These are phyloP conservation scores for Lepus americanus DNA, from an alignment of 2,113 vertebrate genomes.

Conservation along the genomic window DNA sequence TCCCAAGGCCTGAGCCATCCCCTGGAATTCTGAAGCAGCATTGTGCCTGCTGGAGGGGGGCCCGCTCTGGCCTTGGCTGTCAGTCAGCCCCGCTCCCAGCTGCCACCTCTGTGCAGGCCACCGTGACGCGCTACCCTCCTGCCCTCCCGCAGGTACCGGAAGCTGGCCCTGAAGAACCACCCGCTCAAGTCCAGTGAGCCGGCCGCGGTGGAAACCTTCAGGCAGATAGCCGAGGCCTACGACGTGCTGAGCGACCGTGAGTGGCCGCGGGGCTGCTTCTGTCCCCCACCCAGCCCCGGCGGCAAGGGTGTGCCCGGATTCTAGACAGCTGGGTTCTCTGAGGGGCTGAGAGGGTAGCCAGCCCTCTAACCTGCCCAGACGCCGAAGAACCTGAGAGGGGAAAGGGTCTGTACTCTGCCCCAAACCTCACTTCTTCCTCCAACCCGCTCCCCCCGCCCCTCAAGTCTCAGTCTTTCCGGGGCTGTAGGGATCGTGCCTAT, in stretches of 20 bases:
- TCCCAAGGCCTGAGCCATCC: too few relatives aligned
- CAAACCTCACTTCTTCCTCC: background rate
- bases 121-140: background rate
- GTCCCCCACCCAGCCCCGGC: too few relatives aligned
- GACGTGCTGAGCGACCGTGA: conserved; percentile 97
- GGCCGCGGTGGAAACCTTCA: conserved; percentile 87
- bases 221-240: conserved; percentile 93
- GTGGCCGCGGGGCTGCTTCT: conserved; percentile 68
- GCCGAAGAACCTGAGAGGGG: background rate
- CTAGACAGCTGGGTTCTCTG: background rate
- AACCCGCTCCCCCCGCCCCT: rapidly evolving
- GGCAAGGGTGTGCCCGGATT: background rate
- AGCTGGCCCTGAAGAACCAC: conserved; percentile 92
- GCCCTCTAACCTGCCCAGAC: background rate
- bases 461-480: background rate
- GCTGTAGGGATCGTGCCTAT: background rate
- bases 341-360: background rate
- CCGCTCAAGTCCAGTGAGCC: conserved; percentile 87
- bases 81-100: rapidly evolving
- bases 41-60: too few relatives aligned
- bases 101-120: background rate
- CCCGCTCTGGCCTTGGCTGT: too few relatives aligned
- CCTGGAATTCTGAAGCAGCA: too few relatives aligned
- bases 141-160: conserved; percentile 89
- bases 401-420: background rate